Conservation (phyloP, 2,888 invertebrate species). For the Phrixothrix hirtus region DNA sequence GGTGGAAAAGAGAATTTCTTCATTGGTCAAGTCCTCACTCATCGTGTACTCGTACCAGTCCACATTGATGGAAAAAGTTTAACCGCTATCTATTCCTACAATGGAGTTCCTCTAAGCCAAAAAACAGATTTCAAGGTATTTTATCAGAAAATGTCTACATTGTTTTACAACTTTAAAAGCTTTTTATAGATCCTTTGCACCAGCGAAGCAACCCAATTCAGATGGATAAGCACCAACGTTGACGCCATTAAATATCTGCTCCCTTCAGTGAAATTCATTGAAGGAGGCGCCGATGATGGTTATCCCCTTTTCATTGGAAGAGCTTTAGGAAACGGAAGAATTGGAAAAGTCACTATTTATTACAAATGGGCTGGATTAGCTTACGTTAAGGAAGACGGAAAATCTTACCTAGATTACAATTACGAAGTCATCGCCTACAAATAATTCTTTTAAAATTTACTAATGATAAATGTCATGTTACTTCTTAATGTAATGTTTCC, state of each 20-base stretch:
- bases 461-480: not conserved
- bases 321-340: not conserved
- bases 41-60: not conserved
- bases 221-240: not conserved
- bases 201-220: not conserved
- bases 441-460: not conserved
- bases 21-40: constrained; percentile 1
- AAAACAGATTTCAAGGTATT: not conserved
- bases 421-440: constrained; percentile 4
- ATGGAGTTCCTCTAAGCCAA: not conserved
- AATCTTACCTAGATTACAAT: not conserved
- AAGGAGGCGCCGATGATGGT: constrained; percentile 4
- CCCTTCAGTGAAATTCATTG: not conserved
- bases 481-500: not conserved
- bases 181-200: not conserved
- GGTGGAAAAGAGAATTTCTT: constrained; percentile 1
- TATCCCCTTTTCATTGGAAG: constrained; percentile 5
- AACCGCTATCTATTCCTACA: not conserved
- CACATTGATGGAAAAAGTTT: not conserved
- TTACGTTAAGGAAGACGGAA: not conserved
- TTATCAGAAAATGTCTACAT: no score
- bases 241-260: not conserved
- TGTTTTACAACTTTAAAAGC: no score
- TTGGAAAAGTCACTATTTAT: constrained; percentile 7
- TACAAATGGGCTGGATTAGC: not conserved